Conservation (phyloP, 1,140 invertebrate species). For the Bombus terrestris region DNA sequence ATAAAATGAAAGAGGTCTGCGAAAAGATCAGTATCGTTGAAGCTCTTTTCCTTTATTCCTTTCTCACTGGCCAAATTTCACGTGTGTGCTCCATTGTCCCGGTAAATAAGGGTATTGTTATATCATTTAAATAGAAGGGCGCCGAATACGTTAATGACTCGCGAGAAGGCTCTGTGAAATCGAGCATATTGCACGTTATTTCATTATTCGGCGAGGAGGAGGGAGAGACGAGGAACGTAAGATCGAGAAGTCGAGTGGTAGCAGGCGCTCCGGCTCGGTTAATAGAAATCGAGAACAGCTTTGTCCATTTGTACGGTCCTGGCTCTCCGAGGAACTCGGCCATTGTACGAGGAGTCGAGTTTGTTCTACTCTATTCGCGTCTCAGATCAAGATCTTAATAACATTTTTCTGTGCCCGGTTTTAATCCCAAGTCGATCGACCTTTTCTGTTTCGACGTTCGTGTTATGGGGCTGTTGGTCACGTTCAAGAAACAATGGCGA, state of each 20-base stretch:
- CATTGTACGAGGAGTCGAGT: constrained; percentile 55
- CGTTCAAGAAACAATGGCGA: not conserved
- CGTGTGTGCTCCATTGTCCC: constrained; percentile 51
- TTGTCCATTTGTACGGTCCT: constrained; percentile 52
- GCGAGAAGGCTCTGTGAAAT: constrained; percentile 56
- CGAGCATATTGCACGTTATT: constrained; percentile 64
- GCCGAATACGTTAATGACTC: constrained; percentile 69
- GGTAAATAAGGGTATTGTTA: constrained; percentile 61
- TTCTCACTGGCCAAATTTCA: constrained; percentile 6
- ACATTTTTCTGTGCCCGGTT: constrained; percentile 23
- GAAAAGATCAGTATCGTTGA: constrained; percentile 64
- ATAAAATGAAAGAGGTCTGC: constrained; percentile 33
- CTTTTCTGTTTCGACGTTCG: not conserved
- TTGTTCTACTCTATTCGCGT: constrained; percentile 46
- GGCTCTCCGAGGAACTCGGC: constrained; percentile 21
- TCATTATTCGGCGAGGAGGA: constrained; percentile 44
- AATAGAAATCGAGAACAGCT: constrained; percentile 67
- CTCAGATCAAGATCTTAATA: constrained; percentile 57
- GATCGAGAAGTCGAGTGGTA: constrained; percentile 54
- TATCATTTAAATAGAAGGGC: constrained; percentile 61
- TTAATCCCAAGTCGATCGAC: constrained; percentile 10
- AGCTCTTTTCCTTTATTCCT: constrained; percentile 29
- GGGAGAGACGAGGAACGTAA: constrained; percentile 25
- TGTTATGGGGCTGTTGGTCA: not conserved
- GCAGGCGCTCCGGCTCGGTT: constrained; percentile 29